Evolutionary conservation across 2,797 vertebrate species (phyloP), one percentile per base, ranked within the genome.

Genomic region (Oryzias dopingdopingensis): DNA sequence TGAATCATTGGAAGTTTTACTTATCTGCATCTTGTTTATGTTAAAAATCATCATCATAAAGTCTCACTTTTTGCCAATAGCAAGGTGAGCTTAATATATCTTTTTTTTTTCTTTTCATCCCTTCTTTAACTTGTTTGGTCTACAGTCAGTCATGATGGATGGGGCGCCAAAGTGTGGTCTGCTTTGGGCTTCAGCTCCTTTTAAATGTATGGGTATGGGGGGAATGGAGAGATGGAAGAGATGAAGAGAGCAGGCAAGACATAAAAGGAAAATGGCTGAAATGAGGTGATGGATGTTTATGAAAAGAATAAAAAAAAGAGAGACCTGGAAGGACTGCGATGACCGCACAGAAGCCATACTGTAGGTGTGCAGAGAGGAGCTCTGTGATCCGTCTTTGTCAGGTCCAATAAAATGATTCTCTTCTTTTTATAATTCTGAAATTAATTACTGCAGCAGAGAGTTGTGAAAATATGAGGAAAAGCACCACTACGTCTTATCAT

Each of bases 91-190:
- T 69, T 85, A 84, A 86, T 37, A 89, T 82, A 60, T 77, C 65
- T 59, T 57, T 42, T 66, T 61, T 49, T 72, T 70, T 6, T 29
- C 1, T 29, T 29, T 29, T 29, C 26, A 57, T 56, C 69, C 47
- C 47, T 56, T 42, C 32, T 57, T 48, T 43, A 66, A 71, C 71
- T 71, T 77, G 76, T 85, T 85, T 81, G 80, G 79, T 85, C 84
- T 71, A 70, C 56, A 85, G 84, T 86, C 83, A 84, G 77, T 48
- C 48, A 49, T 88, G 88, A 90, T 88, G 70, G 79, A 90, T 89
- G 80, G 63, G 54, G 18, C 74, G 68, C 65, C 65, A 74, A 67
- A 67, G 52, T 71, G 70, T 65, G 88, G 68, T 75, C 72, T 79
- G 77, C 81, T 84, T 66, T 81, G 77, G 80, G 84, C 81, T 84